Conservation (phyloP, 2,888 invertebrate species). For the Epirrhoe tristata region DNA sequence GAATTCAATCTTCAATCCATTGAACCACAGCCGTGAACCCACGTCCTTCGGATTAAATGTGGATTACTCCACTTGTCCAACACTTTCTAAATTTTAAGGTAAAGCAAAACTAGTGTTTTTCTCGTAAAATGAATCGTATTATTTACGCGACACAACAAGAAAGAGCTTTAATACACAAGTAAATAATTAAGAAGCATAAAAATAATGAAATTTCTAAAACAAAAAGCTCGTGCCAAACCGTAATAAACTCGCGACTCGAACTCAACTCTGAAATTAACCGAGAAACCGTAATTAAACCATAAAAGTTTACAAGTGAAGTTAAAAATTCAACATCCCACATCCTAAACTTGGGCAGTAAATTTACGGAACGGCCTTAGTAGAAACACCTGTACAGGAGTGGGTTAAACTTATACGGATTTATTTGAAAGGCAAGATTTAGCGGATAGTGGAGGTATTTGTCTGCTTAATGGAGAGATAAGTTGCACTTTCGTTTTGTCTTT, state of each 20-base stretch:
- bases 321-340: conserved; percentile 46
- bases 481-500: conserved; percentile 33
- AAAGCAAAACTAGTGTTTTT: no score
- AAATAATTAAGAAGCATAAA: conserved; percentile 1
- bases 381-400: conserved; percentile 43
- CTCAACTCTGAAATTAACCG: conserved; percentile 40
- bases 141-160: no score
- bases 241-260: conserved; percentile 29
- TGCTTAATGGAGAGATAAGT: conserved; percentile 44
- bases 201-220: conserved; percentile 1
- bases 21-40: no score
- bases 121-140: no score
- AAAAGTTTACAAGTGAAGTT: conserved; percentile 46
- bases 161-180: neutral
- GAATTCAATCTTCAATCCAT: no score
- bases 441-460: conserved; percentile 36
- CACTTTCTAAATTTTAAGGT: no score
- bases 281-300: conserved; percentile 45
- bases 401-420: conserved; percentile 42
- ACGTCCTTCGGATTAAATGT: no score
- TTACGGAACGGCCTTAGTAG: conserved; percentile 48
- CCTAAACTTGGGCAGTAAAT: conserved; percentile 56
- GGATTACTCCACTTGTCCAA: no score
- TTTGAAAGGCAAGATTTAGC: conserved; percentile 41
- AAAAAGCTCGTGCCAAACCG: conserved; percentile 12